Evolutionary conservation across 2,888 invertebrate genomes (phyloP), one percentile per base, ranked within the genome.

Genomic region (Drosophila phalerata): DNA sequence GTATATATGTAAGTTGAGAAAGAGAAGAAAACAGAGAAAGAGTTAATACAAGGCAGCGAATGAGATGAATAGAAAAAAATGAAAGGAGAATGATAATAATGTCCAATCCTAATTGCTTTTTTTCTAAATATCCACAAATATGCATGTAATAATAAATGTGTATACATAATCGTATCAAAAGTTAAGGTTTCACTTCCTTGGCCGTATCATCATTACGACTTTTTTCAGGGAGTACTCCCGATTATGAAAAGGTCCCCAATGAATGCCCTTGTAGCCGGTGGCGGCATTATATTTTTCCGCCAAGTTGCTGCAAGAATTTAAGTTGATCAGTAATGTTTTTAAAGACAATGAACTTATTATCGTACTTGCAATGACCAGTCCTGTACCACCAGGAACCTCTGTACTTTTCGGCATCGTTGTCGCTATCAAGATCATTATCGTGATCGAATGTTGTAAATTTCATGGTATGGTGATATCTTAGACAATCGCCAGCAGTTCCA

Each of bases 171-270:
- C 22, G 22, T 6, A 32, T 3, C 10, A 32, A 11, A 32, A 32
- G 3, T 32, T 11, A 3, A 11, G 11, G 3, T n/a, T 25, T 55
- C 10, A 55, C 10, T 42, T 55, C 3, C 42, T 73, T 1, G 73
- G 73, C 2, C 73, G 42, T 53, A 73, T 74, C 73, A 73, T 63
- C 73, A 73, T 74, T 6, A 57, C 30, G 5, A 74, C 73, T 17
- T 45, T 62, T 25, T 73, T 73, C 15, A 74, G 48, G 0, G 74
- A 74, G 28, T 73, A 74, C 10, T 32, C 58, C n/a, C 53, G 69
- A 17, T 53, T 73, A 10, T 48, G 25, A 37, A 28, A 17, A 30
- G 6, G 30, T 2, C 30, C 30, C 73, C 73, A 73, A 48, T 73
- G 53, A 40, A 73, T 53, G 53, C 73, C 73, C 43, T 63, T 68